phyloP scores from a whole-genome alignment of 92 coral and sea anemone genomes.

The Palythoa grandiflora region DNA sequence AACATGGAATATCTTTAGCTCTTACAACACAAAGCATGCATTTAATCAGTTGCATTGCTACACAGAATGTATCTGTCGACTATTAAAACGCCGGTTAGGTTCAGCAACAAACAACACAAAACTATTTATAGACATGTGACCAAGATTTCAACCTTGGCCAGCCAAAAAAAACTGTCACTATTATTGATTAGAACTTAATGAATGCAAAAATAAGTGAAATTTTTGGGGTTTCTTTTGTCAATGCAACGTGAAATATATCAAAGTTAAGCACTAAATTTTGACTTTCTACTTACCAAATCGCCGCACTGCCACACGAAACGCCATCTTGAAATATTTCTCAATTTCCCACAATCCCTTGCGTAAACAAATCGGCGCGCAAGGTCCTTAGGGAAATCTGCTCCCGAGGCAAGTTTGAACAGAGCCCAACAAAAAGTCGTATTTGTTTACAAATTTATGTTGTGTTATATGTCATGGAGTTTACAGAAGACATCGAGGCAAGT shows the following conservation, averaged over 20 bases:
- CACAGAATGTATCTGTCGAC: neutral
- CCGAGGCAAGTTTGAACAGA: slow-evolving; percentile 29
- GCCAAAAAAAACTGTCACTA: neutral
- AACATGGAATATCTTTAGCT: too few relatives aligned
- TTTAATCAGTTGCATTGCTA: neutral
- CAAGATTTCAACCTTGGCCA: neutral
- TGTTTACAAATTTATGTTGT: neutral
- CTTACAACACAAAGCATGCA: too few relatives aligned
- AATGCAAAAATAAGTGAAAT: neutral
- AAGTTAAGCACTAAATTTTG: slow-evolving; percentile 17
- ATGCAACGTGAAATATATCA: neutral
- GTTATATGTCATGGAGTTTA: slow-evolving; percentile 70
- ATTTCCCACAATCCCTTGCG: slow-evolving; percentile 27
- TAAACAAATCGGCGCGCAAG: slow-evolving; percentile 10
- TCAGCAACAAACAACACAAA: neutral
- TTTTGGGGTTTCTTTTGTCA: neutral
- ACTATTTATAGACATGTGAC: neutral
- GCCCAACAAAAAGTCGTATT: slow-evolving; percentile 15
- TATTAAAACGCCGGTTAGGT: too few relatives aligned
- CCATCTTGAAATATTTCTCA: slow-evolving; percentile 88
- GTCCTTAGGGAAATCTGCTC: slow-evolving; percentile 55
- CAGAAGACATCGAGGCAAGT: slow-evolving; percentile 72
- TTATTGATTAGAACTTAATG: neutral
- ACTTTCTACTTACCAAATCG: slow-evolving; percentile 78
- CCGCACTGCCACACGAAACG: slow-evolving; percentile 96